phyloP scores from a whole-genome alignment of 2,888 invertebrate genomes.

The Drosophila mettleri region DNA sequence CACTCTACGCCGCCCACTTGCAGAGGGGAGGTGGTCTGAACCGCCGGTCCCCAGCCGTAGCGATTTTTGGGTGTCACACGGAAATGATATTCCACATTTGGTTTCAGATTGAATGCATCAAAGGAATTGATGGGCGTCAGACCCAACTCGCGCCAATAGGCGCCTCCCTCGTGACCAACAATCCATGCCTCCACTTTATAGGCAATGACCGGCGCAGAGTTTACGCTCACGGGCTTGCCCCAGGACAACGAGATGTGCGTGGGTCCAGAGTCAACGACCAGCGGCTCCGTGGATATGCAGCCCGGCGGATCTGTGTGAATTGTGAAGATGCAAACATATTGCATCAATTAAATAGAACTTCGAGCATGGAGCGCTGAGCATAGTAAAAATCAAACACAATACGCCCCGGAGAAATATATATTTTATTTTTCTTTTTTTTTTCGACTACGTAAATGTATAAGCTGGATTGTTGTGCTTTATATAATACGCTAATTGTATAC shows the following conservation, averaged over 20 bases:
- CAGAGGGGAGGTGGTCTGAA: conserved; percentile 88
- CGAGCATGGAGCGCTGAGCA: too few relatives aligned
- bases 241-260: conserved; percentile 94
- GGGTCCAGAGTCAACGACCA: conserved; percentile 92
- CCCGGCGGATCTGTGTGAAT: conserved; percentile 90
- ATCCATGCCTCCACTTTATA: conserved; percentile 94
- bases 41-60: conserved; percentile 94
- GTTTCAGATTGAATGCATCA: conserved; percentile 93
- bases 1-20: conserved; percentile 89
- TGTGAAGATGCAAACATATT: conserved; percentile 8
- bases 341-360: conserved; percentile 15
- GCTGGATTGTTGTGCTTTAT: conserved; percentile 81
- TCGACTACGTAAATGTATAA: conserved; percentile 81
- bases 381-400: conserved; percentile 71
- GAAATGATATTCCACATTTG: conserved; percentile 93
- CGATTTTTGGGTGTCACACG: conserved; percentile 94
- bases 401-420: conserved; percentile 84
- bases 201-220: conserved; percentile 91
- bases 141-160: conserved; percentile 93
- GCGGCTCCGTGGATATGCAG: conserved; percentile 90
- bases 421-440: conserved; percentile 75
- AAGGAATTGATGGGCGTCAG: conserved; percentile 92
- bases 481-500: conserved; percentile 79
- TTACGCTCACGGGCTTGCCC: conserved; percentile 89
- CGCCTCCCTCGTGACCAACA: conserved; percentile 92